Percentiles rank a stretch among this genome's conserved stretches.
Conservation (phyloP, 2,888 invertebrate genomes). For the Amorpha juglandis region DNA sequence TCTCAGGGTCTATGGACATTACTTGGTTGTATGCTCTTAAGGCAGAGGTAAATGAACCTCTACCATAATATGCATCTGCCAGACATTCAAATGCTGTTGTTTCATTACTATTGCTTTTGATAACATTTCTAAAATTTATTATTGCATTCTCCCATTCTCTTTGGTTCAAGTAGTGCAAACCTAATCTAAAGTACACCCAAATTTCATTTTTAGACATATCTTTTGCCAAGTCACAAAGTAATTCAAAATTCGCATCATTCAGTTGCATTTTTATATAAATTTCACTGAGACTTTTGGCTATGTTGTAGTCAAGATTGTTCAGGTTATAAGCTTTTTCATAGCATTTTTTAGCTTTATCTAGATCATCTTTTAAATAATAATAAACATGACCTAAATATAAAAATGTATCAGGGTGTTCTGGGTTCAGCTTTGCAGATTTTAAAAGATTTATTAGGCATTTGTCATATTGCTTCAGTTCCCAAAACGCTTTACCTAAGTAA, state of each 20-base stretch:
- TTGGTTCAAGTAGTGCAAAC: constrained; percentile 90
- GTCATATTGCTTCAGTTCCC: constrained; percentile 83
- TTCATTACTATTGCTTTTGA: constrained; percentile 87
- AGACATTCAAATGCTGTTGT: constrained; percentile 93
- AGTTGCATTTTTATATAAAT: constrained; percentile 88
- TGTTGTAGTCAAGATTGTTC: constrained; percentile 86
- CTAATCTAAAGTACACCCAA: constrained; percentile 94
- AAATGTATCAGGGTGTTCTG: constrained; percentile 90
- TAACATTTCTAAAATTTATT: constrained; percentile 88
- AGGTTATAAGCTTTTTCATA: constrained; percentile 93
- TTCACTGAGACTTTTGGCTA: constrained; percentile 90
- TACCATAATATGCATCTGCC: constrained; percentile 94
- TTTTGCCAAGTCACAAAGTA: constrained; percentile 80
- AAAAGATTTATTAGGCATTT: constrained; percentile 86
- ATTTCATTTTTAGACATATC: constrained; percentile 81
- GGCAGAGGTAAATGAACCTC: constrained; percentile 96
- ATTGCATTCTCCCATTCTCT: constrained; percentile 90
- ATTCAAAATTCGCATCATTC: constrained; percentile 85
- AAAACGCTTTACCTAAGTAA: constrained; percentile 85
- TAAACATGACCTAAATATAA: constrained; percentile 91
- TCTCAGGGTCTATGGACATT: constrained; percentile 85
- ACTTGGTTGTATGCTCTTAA: constrained; percentile 93
- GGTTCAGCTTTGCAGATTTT: constrained; percentile 88
- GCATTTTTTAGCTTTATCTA: constrained; percentile 91
- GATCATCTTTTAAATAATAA: constrained; percentile 84